Base-by-base conservation (phyloP, 2,113 vertebrate genomes). In the Plotosus lineatus region DNA sequence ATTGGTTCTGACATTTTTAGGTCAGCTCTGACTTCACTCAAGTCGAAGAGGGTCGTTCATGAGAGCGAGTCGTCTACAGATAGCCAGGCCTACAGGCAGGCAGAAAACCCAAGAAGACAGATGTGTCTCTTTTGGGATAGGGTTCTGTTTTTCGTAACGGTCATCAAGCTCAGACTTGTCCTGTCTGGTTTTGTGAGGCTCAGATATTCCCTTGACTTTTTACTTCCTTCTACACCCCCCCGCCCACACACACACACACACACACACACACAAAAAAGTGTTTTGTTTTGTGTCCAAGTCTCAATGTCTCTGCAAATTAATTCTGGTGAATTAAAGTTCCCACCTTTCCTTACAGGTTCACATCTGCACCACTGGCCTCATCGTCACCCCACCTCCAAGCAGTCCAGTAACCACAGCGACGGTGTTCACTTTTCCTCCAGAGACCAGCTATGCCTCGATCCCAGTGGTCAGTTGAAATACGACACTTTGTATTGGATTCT, bases 311-410 rank as follows among this genome's bases (percentile, higher is more conserved):
- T 51, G 46, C 26, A 33, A 72, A 26, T 69, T 63, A 1, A 50
- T 56, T 48, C 14, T 56, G 19, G 3, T 75, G 23, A 60, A 50
- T 84, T 73, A 23, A 73, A 8, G 17, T 6, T 33, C 88, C 44
- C 75, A 60, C 78, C 75, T 84, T 71, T 77, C 77, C 89, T 87
- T 61, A 75, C 92, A 99, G 97, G 97, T 98, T 89, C 97, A 99
- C 89, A 98, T 99, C 80, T 96, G 97, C 91, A 98, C 98, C 86
- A 93, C 95, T 0, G 97, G 97, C 78, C 91, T 99, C 58, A 98
- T 99, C 69, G 97, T 99, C 90, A 99, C 97, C 80, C 97, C 97
- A 17, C 97, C 98, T 72, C 97, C 97, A 4, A 98, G 97, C 89
- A 99, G 98, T 89, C 98, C 98, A 12, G 95, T 99, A 90, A 96